phyloP scores from a whole-genome alignment of 2,888 invertebrate genomes.

The Anaspis maculata region DNA sequence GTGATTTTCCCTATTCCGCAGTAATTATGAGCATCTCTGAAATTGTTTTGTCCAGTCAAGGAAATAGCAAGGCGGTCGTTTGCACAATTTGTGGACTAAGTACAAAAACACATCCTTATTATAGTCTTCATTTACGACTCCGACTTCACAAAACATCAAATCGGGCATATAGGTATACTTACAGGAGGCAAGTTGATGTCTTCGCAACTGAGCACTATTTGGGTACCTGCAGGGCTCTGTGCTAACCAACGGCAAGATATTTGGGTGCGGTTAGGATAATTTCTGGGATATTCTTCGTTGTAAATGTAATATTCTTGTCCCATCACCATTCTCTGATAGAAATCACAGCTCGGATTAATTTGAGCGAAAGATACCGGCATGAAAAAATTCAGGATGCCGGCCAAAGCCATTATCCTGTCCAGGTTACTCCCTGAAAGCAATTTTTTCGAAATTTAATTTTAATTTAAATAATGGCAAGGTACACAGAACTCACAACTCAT shows the following conservation, averaged over 20 bases:
- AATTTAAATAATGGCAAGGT: too few species aligned
- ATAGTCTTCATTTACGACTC: too few species aligned
- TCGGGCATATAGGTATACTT: too few species aligned
- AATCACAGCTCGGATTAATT: constrained; percentile 44
- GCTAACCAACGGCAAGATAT: constrained; percentile 47
- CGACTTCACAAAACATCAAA: too few species aligned
- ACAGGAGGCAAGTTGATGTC: constrained; percentile 46
- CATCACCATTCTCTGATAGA: constrained; percentile 33
- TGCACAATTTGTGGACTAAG: constrained; percentile 44
- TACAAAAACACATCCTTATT: too few species aligned
- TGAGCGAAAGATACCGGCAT: constrained; percentile 26
- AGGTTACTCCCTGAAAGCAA: constrained; percentile 1
- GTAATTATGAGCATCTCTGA: constrained; percentile 44
- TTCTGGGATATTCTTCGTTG: constrained; percentile 45
- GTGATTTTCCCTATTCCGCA: constrained; percentile 46
- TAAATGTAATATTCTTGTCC: constrained; percentile 42
- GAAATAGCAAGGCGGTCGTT: constrained; percentile 47
- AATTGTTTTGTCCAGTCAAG: constrained; percentile 41
- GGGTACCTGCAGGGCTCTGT: constrained; percentile 39
- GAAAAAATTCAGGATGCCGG: constrained; percentile 29
- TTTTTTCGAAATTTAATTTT: too few species aligned
- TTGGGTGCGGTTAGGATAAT: constrained; percentile 37
- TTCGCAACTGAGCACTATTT: constrained; percentile 44
- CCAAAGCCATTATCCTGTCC: constrained; percentile 20
- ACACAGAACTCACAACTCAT: too few species aligned